These are phyloP conservation scores for Scolopax rusticola DNA, from an alignment of 2,797 vertebrate genomes.

Conservation along the genomic window DNA sequence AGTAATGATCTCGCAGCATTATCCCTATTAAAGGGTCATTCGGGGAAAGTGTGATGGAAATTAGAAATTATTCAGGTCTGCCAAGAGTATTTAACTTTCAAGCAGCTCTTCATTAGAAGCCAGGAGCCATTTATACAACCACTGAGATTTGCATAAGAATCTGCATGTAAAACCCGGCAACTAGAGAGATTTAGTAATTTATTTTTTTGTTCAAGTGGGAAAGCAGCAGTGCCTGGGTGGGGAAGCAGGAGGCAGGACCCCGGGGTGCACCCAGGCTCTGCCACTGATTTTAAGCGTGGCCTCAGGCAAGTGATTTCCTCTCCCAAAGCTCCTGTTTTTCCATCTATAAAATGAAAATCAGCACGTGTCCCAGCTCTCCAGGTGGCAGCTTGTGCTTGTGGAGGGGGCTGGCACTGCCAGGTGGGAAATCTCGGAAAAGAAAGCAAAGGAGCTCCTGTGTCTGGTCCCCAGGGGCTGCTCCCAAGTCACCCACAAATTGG, in stretches of 20 bases:
- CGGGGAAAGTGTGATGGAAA: constrained; percentile 52
- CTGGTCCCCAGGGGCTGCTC: neutral
- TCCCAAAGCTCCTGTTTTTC: neutral
- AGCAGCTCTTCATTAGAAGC: constrained; percentile 66
- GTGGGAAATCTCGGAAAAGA: neutral
- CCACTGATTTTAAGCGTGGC: neutral
- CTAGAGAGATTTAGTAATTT: neutral
- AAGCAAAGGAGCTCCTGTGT: neutral
- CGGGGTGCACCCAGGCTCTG: neutral
- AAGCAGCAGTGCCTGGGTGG: fast-evolving
- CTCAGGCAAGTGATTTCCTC: neutral
- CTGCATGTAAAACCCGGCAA: neutral
- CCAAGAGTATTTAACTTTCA: constrained; percentile 58
- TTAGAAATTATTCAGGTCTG: constrained; percentile 47
- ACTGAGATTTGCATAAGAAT: constrained; percentile 35
- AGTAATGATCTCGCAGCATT: neutral
- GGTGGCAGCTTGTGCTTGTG: neutral
- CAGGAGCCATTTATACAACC: constrained; percentile 54
- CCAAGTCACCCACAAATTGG: fast-evolving
- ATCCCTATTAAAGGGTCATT: constrained; percentile 63
- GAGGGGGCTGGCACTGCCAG: neutral
- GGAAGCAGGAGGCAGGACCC: neutral
- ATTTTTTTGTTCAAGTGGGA: neutral
- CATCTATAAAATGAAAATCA: neutral
- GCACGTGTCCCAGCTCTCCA: fast-evolving